These are phyloP conservation scores for Bergia sp. DNA, from an alignment of 92 coral and sea anemone species.

Conservation along the genomic window DNA sequence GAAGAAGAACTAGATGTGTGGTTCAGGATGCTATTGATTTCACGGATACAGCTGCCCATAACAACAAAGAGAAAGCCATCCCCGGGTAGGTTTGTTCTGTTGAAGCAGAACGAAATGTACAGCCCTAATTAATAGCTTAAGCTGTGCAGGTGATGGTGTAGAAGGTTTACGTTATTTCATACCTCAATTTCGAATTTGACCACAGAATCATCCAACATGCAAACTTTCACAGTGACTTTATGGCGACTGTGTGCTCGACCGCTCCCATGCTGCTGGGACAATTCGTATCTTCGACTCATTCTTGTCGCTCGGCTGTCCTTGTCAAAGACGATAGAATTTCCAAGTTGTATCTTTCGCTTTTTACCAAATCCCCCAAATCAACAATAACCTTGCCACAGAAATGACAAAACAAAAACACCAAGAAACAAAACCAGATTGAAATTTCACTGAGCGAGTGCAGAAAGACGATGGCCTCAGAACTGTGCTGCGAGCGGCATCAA, in stretches of 20 bases:
- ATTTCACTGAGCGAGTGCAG: slow-evolving; percentile 30
- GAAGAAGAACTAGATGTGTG: not conserved
- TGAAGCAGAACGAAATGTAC: slow-evolving; percentile 30
- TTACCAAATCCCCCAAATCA: slow-evolving; percentile 8
- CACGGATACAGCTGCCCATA: slow-evolving; percentile 12
- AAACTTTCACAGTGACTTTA: slow-evolving; percentile 86
- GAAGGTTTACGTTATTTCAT: slow-evolving; percentile 30
- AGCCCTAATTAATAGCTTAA: slow-evolving; percentile 33
- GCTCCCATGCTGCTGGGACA: slow-evolving; percentile 75
- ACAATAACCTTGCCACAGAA: slow-evolving; percentile 41
- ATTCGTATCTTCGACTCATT: slow-evolving; percentile 88
- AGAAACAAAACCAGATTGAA: slow-evolving; percentile 40
- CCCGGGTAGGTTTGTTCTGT: slow-evolving; percentile 2
- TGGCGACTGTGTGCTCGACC: slow-evolving; percentile 74
- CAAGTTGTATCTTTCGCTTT: not conserved
- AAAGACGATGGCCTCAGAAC: slow-evolving; percentile 34
- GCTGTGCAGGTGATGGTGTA: slow-evolving; percentile 10
- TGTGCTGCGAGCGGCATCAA: slow-evolving; percentile 13
- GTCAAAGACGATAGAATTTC: slow-evolving; percentile 7
- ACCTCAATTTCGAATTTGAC: slow-evolving; percentile 99
- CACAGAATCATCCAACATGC: slow-evolving; percentile 96
- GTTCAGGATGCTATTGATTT: not conserved
- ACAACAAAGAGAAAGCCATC: slow-evolving; percentile 5
- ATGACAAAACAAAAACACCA: slow-evolving; percentile 36
- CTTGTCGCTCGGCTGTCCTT: slow-evolving; percentile 17